Percentiles rank a stretch among this genome's conserved stretches.
Evolutionary conservation across 2,797 vertebrate species (phyloP).

Genomic region (Cossypha polioptera): DNA sequence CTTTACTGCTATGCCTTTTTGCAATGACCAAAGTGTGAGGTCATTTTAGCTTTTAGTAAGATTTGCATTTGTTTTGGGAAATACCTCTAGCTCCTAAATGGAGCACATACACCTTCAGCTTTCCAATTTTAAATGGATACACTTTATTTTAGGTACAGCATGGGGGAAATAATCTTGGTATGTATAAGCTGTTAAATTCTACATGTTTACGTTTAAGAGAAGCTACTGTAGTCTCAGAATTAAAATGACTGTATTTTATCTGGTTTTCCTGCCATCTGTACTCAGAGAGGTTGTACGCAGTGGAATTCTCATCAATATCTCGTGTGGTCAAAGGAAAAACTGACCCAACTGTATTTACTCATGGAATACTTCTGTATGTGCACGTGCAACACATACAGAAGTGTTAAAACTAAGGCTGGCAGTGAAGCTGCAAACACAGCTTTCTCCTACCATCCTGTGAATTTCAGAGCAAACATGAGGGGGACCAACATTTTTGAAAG

Average conservation of each 20-base stretch:
- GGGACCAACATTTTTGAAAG: neutral
- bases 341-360: neutral
- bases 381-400: neutral
- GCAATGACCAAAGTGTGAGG: neutral
- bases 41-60: neutral
- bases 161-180: neutral
- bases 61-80: neutral
- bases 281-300: neutral
- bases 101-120: neutral
- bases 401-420: neutral
- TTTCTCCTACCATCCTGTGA: neutral
- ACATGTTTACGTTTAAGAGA: neutral
- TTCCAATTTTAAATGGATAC: neutral
- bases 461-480: neutral
- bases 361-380: neutral
- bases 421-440: neutral
- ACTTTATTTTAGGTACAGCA: fast-evolving
- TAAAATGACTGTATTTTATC: neutral
- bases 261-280: neutral
- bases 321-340: neutral
- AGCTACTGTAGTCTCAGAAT: neutral
- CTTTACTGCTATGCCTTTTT: neutral
- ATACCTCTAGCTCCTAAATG: neutral
- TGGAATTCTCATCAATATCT: neutral
- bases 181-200: neutral